Percentiles rank a stretch among this genome's conserved stretches.
Conservation (phyloP, 2,797 vertebrate genomes). For the Siniperca undulata region DNA sequence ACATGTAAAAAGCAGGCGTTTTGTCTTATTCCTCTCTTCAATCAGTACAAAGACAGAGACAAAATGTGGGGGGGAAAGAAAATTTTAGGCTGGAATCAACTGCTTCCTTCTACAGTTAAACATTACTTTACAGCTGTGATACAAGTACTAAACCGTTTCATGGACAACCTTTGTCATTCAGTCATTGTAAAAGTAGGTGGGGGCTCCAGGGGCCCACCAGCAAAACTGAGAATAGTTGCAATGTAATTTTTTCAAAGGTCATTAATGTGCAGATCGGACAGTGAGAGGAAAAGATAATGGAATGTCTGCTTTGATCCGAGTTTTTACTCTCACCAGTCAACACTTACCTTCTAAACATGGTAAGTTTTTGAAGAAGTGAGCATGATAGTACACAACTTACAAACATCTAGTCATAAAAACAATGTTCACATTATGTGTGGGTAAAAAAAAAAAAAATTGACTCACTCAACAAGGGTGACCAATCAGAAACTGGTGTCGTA, state of each 20-base stretch:
- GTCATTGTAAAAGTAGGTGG: slow-evolving; percentile 19
- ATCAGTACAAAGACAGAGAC: slow-evolving; percentile 31
- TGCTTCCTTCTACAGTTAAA: slow-evolving; percentile 42
- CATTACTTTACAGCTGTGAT: slow-evolving; percentile 38
- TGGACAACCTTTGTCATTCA: slow-evolving; percentile 37
- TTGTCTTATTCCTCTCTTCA: slow-evolving; percentile 33
- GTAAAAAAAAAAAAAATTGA: slow-evolving; percentile 44
- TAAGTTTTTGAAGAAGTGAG: slow-evolving; percentile 4
- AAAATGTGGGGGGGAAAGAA: slow-evolving; percentile 15
- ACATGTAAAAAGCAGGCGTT: slow-evolving; percentile 48
- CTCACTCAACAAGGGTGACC: slow-evolving; percentile 33
- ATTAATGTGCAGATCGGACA: slow-evolving; percentile 32
- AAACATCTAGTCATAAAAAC: slow-evolving; percentile 45
- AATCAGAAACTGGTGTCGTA: slow-evolving; percentile 39
- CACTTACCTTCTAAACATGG: not conserved
- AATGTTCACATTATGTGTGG: slow-evolving; percentile 59
- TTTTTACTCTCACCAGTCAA: slow-evolving; percentile 26
- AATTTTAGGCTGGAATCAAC: slow-evolving; percentile 49
- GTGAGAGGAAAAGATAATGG: slow-evolving; percentile 39
- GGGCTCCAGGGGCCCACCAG: not conserved
- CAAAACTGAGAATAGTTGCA: not conserved
- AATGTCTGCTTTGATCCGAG: slow-evolving; percentile 51
- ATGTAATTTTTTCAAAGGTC: slow-evolving; percentile 9
- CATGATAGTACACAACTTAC: slow-evolving; percentile 31
- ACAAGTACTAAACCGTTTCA: slow-evolving; percentile 4